Conservation (phyloP, 30 jellyfish, hydroid and myxozoan species). For the Chironex yamaguchii region DNA sequence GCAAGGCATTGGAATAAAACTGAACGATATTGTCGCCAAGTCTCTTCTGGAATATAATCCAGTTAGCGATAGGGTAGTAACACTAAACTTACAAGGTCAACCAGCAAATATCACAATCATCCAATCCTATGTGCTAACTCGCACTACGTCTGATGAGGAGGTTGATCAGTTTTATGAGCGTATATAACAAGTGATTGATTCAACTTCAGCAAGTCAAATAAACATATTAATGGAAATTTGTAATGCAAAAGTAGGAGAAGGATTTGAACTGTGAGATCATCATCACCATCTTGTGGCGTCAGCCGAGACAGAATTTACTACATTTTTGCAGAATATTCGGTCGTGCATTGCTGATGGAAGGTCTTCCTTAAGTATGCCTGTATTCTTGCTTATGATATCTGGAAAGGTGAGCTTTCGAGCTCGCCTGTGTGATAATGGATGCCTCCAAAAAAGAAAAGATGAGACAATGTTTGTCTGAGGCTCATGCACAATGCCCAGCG, state of each 20-base stretch:
- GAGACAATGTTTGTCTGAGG: slow-evolving; percentile 41
- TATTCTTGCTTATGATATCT: slow-evolving; percentile 4
- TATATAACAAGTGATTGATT: neutral
- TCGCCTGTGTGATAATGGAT: slow-evolving; percentile 9
- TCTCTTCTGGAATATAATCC: too few relatives aligned
- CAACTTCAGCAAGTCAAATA: neutral
- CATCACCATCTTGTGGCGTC: slow-evolving; percentile 6
- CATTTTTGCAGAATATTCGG: slow-evolving; percentile 4
- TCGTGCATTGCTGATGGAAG: neutral
- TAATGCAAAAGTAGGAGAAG: neutral
- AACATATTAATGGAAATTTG: neutral
- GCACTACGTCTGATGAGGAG: neutral
- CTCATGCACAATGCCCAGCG: slow-evolving; percentile 41
- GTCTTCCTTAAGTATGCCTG: neutral
- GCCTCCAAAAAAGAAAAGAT: slow-evolving; percentile 25
- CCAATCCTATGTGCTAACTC: neutral
- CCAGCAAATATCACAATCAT: neutral
- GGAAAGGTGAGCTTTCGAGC: slow-evolving; percentile 28
- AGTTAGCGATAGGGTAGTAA: neutral
- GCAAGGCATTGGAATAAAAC: neutral
- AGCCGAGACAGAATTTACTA: slow-evolving; percentile 1
- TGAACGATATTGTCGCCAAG: too few relatives aligned
- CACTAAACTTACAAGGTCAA: neutral
- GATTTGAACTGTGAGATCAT: neutral
- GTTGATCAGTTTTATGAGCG: neutral